phyloP scores from a whole-genome alignment of 2,888 invertebrate genomes.

The Eupithecia vulgata region DNA sequence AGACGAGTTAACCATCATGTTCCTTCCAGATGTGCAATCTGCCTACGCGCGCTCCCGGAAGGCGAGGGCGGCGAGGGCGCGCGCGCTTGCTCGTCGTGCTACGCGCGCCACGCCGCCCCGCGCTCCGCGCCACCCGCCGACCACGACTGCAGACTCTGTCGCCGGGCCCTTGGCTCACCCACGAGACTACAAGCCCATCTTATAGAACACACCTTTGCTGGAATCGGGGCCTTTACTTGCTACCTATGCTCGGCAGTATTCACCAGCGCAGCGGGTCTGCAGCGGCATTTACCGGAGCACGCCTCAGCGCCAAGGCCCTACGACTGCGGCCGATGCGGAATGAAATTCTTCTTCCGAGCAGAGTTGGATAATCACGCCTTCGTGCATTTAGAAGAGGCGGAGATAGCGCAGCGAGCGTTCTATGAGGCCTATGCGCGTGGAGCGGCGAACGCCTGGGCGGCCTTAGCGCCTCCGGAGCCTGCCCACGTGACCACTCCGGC shows the following conservation, averaged over 20 bases:
- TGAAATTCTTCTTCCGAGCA: constrained; percentile 95
- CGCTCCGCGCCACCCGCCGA: constrained; percentile 67
- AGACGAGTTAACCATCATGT: background rate
- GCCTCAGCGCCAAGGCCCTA: constrained; percentile 92
- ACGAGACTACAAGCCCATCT: constrained; percentile 91
- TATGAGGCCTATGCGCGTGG: constrained; percentile 79
- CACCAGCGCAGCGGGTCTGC: constrained; percentile 91
- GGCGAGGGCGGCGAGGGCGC: constrained; percentile 77
- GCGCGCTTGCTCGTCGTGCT: constrained; percentile 90
- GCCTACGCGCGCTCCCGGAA: constrained; percentile 80
- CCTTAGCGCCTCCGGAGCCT: constrained; percentile 67
- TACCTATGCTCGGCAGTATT: constrained; percentile 95
- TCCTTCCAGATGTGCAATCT: constrained; percentile 82
- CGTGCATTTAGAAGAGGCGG: constrained; percentile 83
- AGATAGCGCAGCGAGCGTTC: constrained; percentile 77
- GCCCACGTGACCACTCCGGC: constrained; percentile 47
- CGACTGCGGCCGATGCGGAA: constrained; percentile 92
- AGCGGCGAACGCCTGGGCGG: constrained; percentile 77
- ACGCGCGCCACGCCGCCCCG: constrained; percentile 81
- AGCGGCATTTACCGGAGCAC: constrained; percentile 93
- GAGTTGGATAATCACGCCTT: constrained; percentile 94
- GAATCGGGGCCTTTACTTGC: constrained; percentile 92
- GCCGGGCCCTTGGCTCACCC: constrained; percentile 89
- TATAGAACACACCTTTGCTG: constrained; percentile 96
- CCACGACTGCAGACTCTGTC: constrained; percentile 92